phyloP scores from a whole-genome alignment of 2,797 vertebrate species.

The Peromyscus nudipes region DNA sequence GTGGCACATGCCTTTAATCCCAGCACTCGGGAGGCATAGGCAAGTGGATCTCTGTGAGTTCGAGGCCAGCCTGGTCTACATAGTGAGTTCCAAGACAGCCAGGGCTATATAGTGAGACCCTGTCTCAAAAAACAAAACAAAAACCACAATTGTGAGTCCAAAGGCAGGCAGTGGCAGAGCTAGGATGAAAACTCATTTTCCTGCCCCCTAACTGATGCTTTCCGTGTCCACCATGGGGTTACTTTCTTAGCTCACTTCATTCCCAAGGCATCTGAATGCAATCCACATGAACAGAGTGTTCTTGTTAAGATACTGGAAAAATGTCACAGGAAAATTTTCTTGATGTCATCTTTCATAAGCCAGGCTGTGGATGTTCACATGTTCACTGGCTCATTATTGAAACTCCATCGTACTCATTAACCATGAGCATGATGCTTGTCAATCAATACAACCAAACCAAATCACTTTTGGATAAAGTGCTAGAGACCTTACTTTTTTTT shows the following conservation, averaged over 20 bases:
- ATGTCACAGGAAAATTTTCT: constrained; percentile 32
- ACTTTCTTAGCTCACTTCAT: neutral
- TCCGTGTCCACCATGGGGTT: neutral
- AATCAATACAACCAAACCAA: constrained; percentile 9
- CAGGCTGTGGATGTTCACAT: neutral
- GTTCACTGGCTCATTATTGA: neutral
- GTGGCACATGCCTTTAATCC: neutral
- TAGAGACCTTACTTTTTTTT: neutral
- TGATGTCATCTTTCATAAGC: neutral
- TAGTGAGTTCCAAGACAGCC: neutral
- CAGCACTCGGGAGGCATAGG: too few relatives aligned
- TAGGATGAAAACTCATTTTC: neutral
- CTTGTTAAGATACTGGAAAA: constrained; percentile 30
- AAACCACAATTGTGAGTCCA: neutral
- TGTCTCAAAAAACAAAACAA: neutral
- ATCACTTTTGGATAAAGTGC: constrained; percentile 2
- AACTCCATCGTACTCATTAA: neutral
- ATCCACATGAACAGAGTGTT: constrained; percentile 13
- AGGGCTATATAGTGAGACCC: neutral
- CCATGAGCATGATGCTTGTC: neutral
- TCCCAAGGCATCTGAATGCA: constrained; percentile 11
- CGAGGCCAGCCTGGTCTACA: neutral
- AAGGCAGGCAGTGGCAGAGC: neutral
- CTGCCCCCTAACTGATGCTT: neutral
- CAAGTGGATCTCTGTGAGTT: neutral